Conservation (phyloP, 2,888 invertebrate species). For the Pollenia amentaria region DNA sequence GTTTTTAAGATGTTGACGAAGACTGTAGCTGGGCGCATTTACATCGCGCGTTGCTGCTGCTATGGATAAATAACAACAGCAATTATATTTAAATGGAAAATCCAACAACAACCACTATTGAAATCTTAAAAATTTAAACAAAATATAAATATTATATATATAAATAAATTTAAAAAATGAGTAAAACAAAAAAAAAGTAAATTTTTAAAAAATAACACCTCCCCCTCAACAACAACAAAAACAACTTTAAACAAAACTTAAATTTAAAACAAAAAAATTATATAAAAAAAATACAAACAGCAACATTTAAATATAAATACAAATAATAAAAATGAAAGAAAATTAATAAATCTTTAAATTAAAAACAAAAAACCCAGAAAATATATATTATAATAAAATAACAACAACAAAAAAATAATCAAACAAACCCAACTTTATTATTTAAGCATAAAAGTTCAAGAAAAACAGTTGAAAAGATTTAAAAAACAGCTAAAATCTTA, state of each 20-base stretch:
- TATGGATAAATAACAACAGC: conserved; percentile 81
- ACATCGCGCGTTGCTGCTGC: conserved; percentile 85
- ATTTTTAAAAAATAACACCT: conserved; percentile 64
- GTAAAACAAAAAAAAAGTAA: conserved; percentile 34
- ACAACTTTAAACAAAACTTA: conserved; percentile 60
- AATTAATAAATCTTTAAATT: conserved; percentile 45
- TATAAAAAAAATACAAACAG: conserved; percentile 73
- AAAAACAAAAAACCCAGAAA: conserved; percentile 65
- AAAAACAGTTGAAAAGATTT: conserved; percentile 42
- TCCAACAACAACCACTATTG: conserved; percentile 73
- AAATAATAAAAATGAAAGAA: conserved; percentile 75
- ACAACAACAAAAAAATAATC: conserved; percentile 60
- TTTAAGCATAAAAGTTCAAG: conserved; percentile 52
- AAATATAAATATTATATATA: conserved; percentile 67
- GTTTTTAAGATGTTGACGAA: conserved; percentile 86
- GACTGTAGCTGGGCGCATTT: conserved; percentile 87
- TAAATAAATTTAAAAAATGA: conserved; percentile 65
- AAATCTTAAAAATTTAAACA: conserved; percentile 77
- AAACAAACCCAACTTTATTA: conserved; percentile 58
- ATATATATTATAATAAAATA: conserved; percentile 61
- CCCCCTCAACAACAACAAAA: conserved; percentile 69
- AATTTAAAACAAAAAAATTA: conserved; percentile 57
- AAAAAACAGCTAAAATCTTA: conserved; percentile 30
- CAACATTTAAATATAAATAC: conserved; percentile 76
- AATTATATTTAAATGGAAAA: conserved; percentile 75